Evolutionary conservation across 2,113 vertebrate genomes (phyloP).

Genomic region (Anarhynchus alexandrinus): DNA sequence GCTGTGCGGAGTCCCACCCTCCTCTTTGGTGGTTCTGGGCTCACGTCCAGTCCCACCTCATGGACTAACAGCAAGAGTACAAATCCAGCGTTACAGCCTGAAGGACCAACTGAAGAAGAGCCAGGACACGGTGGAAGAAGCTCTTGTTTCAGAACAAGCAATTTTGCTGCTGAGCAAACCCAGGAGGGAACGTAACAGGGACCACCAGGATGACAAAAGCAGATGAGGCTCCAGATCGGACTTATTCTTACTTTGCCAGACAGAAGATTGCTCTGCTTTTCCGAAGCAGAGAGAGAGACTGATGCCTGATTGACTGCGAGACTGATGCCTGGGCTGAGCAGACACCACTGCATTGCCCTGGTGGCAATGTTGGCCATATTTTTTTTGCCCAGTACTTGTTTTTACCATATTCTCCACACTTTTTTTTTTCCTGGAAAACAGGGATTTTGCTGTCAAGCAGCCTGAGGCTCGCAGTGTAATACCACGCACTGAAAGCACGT

Average conservation of each 20-base stretch:
- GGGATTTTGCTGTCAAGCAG: not conserved
- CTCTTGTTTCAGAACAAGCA: not conserved
- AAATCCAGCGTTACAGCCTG: not conserved
- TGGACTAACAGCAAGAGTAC: not conserved
- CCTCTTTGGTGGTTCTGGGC: not conserved
- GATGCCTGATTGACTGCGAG: not conserved
- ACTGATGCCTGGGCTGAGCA: not conserved
- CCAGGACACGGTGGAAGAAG: not conserved
- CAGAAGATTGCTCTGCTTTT: not conserved
- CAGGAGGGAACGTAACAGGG: not conserved
- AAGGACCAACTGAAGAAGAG: not conserved
- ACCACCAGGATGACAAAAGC: not conserved
- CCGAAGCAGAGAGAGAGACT: not conserved
- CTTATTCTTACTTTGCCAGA: not conserved
- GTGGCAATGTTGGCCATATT: not conserved
- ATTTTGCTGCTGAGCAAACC: not conserved
- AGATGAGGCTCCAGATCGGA: not conserved
- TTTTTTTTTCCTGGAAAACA: not conserved
- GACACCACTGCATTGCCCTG: not conserved
- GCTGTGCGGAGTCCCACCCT: not conserved
- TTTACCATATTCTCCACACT: not conserved
- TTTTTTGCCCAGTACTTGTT: not conserved
- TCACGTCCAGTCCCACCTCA: accelerated
- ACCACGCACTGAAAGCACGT: not conserved
- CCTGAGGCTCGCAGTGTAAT: not conserved